These are phyloP conservation scores for Papilio demoleus DNA, from an alignment of 2,888 invertebrate genomes.

Conservation along the genomic window DNA sequence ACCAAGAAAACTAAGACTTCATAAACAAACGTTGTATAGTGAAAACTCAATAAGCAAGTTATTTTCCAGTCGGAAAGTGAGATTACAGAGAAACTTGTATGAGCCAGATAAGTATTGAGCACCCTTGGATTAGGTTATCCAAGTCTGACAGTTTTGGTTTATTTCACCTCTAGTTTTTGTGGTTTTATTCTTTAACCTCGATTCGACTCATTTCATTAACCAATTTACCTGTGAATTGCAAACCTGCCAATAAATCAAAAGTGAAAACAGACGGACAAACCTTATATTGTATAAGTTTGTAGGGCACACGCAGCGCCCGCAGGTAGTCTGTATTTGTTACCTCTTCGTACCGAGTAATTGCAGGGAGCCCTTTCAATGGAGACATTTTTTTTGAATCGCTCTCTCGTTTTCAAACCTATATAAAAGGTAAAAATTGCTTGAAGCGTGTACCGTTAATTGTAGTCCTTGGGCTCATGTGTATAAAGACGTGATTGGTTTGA, in stretches of 20 bases:
- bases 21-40: neutral
- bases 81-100: too few relatives aligned
- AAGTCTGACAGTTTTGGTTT: too few relatives aligned
- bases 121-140: too few relatives aligned
- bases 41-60: neutral
- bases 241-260: constrained; percentile 17
- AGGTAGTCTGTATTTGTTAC: constrained; percentile 48
- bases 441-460: constrained; percentile 35
- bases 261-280: constrained; percentile 18
- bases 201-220: neutral
- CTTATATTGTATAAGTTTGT: constrained; percentile 40
- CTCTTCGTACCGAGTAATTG: constrained; percentile 51
- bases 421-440: constrained; percentile 50
- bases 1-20: neutral
- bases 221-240: neutral
- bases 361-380: constrained; percentile 51
- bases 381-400: constrained; percentile 50
- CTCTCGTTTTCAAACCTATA: constrained; percentile 52
- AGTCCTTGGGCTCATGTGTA: constrained; percentile 25
- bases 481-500: constrained; percentile 41
- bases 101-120: neutral
- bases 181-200: neutral
- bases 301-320: constrained; percentile 43
- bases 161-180: too few relatives aligned
- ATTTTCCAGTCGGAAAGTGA: too few relatives aligned